Conservation (phyloP, 2,113 vertebrate genomes). For the Aspiorhynchus laticeps region DNA sequence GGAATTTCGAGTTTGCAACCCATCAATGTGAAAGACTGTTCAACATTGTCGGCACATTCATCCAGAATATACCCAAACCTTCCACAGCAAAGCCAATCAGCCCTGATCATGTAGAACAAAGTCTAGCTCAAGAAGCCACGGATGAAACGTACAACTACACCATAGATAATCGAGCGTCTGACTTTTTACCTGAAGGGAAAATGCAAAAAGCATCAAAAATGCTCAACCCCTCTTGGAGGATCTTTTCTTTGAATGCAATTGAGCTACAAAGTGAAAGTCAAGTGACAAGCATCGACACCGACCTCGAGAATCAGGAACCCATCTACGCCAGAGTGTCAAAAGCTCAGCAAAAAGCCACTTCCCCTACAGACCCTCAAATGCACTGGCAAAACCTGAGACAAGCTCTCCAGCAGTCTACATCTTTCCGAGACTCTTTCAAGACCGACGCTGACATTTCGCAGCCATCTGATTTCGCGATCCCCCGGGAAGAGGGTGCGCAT, state of each 20-base stretch:
- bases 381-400: slow-evolving; percentile 14
- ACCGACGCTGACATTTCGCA: neutral
- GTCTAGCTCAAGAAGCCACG: slow-evolving; percentile 1
- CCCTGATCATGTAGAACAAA: neutral
- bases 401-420: neutral
- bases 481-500: neutral
- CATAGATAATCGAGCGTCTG: slow-evolving; percentile 41
- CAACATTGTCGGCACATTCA: slow-evolving; percentile 80
- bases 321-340: slow-evolving; percentile 47
- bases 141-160: slow-evolving; percentile 59
- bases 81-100: neutral
- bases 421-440: neutral
- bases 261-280: slow-evolving; percentile 61
- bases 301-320: slow-evolving; percentile 44
- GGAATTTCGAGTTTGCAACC: slow-evolving; percentile 91
- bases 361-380: neutral
- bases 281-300: slow-evolving; percentile 68
- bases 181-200: neutral
- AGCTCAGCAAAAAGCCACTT: slow-evolving; percentile 23
- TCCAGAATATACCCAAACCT: slow-evolving; percentile 60
- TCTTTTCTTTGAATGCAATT: slow-evolving; percentile 67
- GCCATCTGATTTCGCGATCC: neutral
- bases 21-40: slow-evolving; percentile 82
- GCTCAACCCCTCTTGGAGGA: slow-evolving; percentile 50
- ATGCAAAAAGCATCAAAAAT: slow-evolving; percentile 14